phyloP scores from a whole-genome alignment of 2,888 invertebrate genomes.

The Cheilosia soror region DNA sequence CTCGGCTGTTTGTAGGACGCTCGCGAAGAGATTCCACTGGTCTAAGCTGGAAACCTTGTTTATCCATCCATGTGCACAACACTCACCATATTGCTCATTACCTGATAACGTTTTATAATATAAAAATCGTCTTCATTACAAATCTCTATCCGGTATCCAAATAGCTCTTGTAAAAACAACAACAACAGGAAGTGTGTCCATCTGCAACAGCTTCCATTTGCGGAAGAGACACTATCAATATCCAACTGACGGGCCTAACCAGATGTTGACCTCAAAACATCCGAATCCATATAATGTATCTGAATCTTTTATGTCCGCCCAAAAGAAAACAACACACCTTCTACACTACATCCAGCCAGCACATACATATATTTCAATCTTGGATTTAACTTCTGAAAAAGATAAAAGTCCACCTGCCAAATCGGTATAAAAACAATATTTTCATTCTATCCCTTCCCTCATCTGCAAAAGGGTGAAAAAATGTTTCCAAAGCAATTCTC shows the following conservation, averaged over 20 bases:
- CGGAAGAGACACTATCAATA: conserved; percentile 58
- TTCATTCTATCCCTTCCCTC: conserved; percentile 28
- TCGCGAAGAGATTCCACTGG: too few relatives aligned
- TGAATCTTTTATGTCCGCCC: conserved; percentile 41
- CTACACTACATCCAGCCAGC: too few relatives aligned
- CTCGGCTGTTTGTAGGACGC: too few relatives aligned
- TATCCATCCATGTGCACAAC: too few relatives aligned
- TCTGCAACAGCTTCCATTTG: conserved; percentile 61
- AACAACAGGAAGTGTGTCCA: conserved; percentile 66
- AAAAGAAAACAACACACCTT: conserved; percentile 11
- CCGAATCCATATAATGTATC: conserved; percentile 62
- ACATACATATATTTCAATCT: conserved; percentile 29
- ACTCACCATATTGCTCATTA: too few relatives aligned
- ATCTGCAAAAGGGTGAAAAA: conserved; percentile 54
- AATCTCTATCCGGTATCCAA: background rate
- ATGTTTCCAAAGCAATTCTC: conserved; percentile 48
- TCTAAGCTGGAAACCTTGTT: too few relatives aligned
- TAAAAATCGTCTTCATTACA: background rate
- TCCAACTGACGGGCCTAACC: conserved; percentile 19
- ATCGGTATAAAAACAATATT: conserved; percentile 70
- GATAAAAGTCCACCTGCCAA: conserved; percentile 69
- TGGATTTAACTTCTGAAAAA: conserved; percentile 55
- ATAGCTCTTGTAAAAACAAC: background rate
- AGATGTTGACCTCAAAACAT: conserved; percentile 68
- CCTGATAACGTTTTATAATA: too few relatives aligned